Conservation (phyloP, 2,797 vertebrate genomes). For the Allobates femoralis region DNA sequence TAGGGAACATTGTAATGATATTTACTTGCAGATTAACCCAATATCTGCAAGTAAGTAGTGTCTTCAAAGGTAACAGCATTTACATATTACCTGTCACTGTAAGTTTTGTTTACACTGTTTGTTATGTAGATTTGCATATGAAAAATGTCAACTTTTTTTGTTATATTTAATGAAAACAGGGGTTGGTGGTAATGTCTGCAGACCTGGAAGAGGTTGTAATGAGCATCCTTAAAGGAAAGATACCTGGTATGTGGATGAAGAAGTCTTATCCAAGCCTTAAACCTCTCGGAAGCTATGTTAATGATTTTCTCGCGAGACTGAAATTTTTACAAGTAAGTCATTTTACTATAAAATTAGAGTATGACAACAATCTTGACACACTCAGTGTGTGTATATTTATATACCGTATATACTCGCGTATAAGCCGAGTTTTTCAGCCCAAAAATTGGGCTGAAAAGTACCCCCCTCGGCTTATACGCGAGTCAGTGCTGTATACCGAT, state of each 20-base stretch:
- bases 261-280: slow-evolving; percentile 92
- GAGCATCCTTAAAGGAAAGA: slow-evolving; percentile 86
- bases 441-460: no score
- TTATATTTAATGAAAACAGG: slow-evolving; percentile 68
- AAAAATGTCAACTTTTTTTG: background rate
- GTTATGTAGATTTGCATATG: background rate
- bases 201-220: slow-evolving; percentile 88
- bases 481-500: no score
- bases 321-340: slow-evolving; percentile 84
- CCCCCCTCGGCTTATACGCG: no score
- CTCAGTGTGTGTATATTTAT: no score
- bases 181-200: slow-evolving; percentile 86
- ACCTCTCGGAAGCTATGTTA: slow-evolving; percentile 87
- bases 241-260: slow-evolving; percentile 87
- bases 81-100: background rate
- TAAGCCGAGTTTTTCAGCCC: no score
- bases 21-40: no score
- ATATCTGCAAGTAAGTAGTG: no score
- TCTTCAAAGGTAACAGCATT: background rate
- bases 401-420: no score
- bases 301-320: slow-evolving; percentile 84
- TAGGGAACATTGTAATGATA: no score
- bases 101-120: background rate
- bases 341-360: background rate
- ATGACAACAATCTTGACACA: background rate